A percentile compares a stretch with the other conserved stretches of the same genome.
These are phyloP conservation scores for Apamea crenata DNA, from an alignment of 2,888 invertebrate genomes.

Conservation along the genomic window DNA sequence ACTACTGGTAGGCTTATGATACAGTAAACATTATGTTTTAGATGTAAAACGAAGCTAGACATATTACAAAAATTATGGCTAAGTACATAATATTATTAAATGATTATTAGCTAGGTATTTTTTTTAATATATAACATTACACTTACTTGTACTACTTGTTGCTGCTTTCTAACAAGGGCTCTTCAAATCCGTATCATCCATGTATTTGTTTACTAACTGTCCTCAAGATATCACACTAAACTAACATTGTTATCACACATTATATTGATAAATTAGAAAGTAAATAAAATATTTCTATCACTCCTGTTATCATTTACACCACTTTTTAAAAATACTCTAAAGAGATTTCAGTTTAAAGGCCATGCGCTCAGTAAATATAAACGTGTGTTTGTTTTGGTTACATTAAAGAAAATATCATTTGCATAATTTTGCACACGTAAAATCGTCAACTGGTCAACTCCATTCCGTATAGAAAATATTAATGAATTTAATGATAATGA, in stretches of 20 bases:
- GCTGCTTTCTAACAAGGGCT: constrained; percentile 31
- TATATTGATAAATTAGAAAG: constrained; percentile 76
- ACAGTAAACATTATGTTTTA: background rate
- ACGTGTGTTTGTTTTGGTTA: constrained; percentile 4
- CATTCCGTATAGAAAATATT: constrained; percentile 21
- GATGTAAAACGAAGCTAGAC: background rate
- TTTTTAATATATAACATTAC: background rate
- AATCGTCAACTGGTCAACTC: constrained; percentile 24
- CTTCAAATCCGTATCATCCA: constrained; percentile 64
- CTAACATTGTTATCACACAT: constrained; percentile 70
- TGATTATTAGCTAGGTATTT: background rate
- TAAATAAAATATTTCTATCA: constrained; percentile 68
- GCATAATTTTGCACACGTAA: constrained; percentile 38
- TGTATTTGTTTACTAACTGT: constrained; percentile 71
- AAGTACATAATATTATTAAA: background rate
- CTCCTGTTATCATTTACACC: constrained; percentile 44
- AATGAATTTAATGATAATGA: constrained; percentile 7
- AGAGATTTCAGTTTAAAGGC: background rate
- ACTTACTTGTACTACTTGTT: constrained; percentile 49
- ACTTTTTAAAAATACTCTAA: constrained; percentile 12
- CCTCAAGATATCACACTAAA: constrained; percentile 65
- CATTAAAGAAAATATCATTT: constrained; percentile 7
- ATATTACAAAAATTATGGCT: background rate
- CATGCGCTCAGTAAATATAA: background rate
- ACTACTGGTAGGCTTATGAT: no score